These are phyloP conservation scores for Tapera naevia DNA, from an alignment of 2,797 vertebrate genomes.

Conservation along the genomic window DNA sequence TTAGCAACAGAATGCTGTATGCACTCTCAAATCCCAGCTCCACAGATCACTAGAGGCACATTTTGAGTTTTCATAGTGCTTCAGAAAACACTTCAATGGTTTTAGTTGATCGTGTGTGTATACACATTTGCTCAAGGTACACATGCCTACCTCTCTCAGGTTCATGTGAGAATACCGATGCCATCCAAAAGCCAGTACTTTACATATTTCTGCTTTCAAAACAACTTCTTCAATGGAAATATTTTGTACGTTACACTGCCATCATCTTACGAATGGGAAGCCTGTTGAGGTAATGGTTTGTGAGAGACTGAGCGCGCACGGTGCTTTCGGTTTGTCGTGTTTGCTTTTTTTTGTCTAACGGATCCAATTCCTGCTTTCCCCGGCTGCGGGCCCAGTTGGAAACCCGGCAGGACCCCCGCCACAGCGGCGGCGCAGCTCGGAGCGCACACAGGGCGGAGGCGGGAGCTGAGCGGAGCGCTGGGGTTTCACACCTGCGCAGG, in stretches of 20 bases:
- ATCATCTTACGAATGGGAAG: background rate
- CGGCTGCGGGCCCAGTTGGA: background rate
- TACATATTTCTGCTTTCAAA: background rate
- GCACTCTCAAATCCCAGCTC: background rate
- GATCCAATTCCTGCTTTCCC: background rate
- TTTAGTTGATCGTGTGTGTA: background rate
- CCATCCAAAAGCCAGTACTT: background rate
- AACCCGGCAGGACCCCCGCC: accelerated
- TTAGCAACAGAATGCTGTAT: background rate
- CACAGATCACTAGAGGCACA: background rate
- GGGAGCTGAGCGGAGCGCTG: background rate
- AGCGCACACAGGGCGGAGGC: no score
- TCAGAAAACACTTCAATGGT: background rate
- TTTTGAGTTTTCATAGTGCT: background rate
- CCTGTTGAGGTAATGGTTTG: background rate
- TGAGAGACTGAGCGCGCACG: background rate
- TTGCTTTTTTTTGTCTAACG: background rate
- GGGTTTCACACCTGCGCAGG: accelerated
- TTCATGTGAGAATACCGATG: background rate
- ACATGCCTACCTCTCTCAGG: background rate
- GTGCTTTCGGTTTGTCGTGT: background rate
- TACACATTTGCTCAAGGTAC: background rate
- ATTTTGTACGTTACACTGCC: background rate
- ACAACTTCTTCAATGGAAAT: background rate
- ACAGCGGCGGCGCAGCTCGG: accelerated